Evolutionary conservation across 1,140 invertebrate species (phyloP).

Genomic region (Stratiolaelaps scimitus): DNA sequence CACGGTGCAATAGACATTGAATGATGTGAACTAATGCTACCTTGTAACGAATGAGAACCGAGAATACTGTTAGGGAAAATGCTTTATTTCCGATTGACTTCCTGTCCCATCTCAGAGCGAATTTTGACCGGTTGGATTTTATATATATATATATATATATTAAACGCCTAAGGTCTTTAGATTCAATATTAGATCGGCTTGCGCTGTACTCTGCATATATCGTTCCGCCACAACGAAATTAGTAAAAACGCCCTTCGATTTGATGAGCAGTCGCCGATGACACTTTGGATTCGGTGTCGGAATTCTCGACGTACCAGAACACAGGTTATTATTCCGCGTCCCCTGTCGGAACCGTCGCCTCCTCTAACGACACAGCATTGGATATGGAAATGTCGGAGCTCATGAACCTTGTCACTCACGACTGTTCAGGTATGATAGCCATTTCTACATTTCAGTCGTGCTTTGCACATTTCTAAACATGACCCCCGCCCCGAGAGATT

Average conservation of each 20-base stretch:
- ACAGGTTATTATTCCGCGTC: slow-evolving; percentile 16
- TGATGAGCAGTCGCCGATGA: background rate
- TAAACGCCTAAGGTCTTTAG: no score
- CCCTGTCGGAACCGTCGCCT: slow-evolving; percentile 3
- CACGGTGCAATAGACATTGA: background rate
- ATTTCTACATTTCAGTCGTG: no score
- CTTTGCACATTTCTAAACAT: no score
- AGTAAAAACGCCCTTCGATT: background rate
- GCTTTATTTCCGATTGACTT: no score
- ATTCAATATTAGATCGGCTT: no score
- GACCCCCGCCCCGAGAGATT: no score
- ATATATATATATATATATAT: no score
- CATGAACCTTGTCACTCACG: slow-evolving; percentile 17
- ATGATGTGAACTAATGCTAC: background rate
- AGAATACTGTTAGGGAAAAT: no score
- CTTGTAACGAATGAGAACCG: background rate
- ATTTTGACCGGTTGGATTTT: no score
- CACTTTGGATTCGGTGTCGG: slow-evolving; percentile 12
- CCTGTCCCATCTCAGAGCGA: no score
- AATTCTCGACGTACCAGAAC: slow-evolving; percentile 11
- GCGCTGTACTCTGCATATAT: no score
- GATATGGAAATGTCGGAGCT: slow-evolving; percentile 28
- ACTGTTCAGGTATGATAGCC: background rate
- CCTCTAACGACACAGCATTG: slow-evolving; percentile 8
- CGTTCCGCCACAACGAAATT: no score